Evolutionary conservation across 1,140 invertebrate genomes (phyloP).

Genomic region (Pseudachorutes palmiensis): DNA sequence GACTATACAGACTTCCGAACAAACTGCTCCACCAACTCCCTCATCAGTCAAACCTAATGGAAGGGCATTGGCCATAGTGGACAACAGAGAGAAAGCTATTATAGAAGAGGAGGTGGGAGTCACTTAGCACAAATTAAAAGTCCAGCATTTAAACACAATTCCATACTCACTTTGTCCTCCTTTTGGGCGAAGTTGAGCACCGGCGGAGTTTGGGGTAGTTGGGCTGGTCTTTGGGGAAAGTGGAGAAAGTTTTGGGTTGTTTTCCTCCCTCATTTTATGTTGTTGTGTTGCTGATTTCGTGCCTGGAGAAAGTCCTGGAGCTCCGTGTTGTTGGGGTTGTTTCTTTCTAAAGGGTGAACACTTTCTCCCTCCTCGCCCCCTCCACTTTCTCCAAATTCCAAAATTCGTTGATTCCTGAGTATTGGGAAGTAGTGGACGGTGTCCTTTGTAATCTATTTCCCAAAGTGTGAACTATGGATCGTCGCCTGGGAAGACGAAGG

Average conservation of each 20-base stretch:
- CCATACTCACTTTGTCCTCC: too few species aligned
- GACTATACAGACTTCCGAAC: too few species aligned
- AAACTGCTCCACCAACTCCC: too few species aligned
- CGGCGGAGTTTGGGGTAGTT: background rate
- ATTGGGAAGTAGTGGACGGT: conserved; percentile 21
- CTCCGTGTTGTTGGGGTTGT: background rate
- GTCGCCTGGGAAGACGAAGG: conserved; percentile 20
- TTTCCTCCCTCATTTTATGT: background rate
- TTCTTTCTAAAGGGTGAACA: background rate
- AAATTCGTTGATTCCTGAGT: conserved; percentile 32
- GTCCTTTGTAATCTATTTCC: conserved; percentile 37
- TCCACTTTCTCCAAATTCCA: conserved; percentile 38
- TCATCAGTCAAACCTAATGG: too few species aligned
- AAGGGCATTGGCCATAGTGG: too few species aligned
- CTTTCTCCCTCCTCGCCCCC: background rate
- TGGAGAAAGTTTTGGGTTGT: background rate
- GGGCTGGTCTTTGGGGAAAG: background rate
- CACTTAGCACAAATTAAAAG: too few species aligned
- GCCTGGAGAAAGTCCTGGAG: background rate
- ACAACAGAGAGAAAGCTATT: too few species aligned
- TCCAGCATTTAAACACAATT: too few species aligned
- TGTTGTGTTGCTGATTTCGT: background rate
- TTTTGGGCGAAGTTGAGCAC: background rate
- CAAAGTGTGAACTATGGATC: conserved; percentile 2
- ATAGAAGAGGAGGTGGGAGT: too few species aligned